Base-by-base conservation (phyloP, 2,113 vertebrate genomes). In the Microcebus murinus region DNA sequence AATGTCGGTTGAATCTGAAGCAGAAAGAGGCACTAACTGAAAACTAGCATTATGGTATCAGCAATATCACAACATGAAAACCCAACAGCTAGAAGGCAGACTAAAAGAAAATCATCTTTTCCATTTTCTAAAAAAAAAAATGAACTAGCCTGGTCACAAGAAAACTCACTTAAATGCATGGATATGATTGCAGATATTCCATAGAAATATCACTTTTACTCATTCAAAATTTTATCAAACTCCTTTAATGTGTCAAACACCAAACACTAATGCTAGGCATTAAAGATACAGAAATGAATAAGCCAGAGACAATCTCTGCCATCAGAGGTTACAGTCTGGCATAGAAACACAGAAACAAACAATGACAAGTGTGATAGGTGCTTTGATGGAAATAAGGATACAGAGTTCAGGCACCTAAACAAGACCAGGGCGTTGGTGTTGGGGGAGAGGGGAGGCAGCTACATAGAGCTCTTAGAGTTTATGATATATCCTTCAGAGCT, bases 111-210 rank as follows among this genome's bases (percentile, higher is more conserved):
- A 59, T 34, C 21, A 65, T 67, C 77, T 73, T 88, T 67, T 76
- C 36, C 61, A 52, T 55, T 87, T 95, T 95, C 85, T 90, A 65
- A 86, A 90, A 87, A 90, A 36, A 82, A n/a, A 77, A n/a, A 81
- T 85, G 14, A 48, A 73, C 20, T 84, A 70, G 23, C 18, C 61
- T 70, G n/a, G 57, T 31, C 42, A 81, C 39, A 82, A 92, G 50
- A 92, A 96, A 90, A 89, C 18, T 50, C 31, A 61, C 27, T 29
- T 81, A 71, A 63, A 31, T 50, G 27, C 6, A 20, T 36, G 18
- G 68, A 67, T 74, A 59, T 52, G 12, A 94, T 10, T 87, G 27
- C 27, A 92, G 14, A 94, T 70, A 80, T n/a, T 55, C 81, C 90
- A 81, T 13, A 79, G 77, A 93, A 96, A 63, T 65, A 68, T 4